Percentiles rank a stretch among this genome's conserved stretches.
Evolutionary conservation across 1,140 invertebrate genomes (phyloP).

Genomic region (Pseudomyrmex gracilis): DNA sequence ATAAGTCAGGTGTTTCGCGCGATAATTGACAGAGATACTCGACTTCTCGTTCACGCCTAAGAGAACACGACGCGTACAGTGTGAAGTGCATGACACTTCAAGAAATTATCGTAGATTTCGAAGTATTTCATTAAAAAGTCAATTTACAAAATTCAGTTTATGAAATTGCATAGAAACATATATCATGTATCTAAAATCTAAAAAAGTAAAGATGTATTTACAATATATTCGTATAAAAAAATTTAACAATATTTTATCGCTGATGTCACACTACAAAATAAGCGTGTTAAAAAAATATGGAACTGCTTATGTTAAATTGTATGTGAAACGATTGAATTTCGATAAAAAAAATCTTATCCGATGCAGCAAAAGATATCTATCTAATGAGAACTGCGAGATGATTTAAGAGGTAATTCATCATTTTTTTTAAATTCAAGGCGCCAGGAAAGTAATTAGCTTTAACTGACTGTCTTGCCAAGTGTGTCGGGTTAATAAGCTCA

Average conservation of each 20-base stretch:
- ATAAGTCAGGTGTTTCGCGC: slow-evolving; percentile 29
- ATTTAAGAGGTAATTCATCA: slow-evolving; percentile 22
- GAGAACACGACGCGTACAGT: slow-evolving; percentile 5
- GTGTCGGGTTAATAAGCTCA: slow-evolving; percentile 32
- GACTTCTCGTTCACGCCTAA: slow-evolving; percentile 17
- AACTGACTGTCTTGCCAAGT: slow-evolving; percentile 37
- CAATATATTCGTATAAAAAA: too few species aligned
- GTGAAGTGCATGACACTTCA: neutral
- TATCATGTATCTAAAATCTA: neutral
- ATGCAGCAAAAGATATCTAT: neutral
- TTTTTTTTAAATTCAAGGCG: neutral
- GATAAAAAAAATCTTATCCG: slow-evolving; percentile 3
- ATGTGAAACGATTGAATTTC: neutral
- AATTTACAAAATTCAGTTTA: neutral
- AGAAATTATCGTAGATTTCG: neutral
- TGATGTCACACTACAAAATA: neutral
- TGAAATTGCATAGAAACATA: neutral
- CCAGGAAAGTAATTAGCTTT: slow-evolving; percentile 10
- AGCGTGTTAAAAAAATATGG: neutral
- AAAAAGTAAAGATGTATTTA: neutral
- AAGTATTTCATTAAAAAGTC: neutral
- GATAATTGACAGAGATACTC: slow-evolving; percentile 33
- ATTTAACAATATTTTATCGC: neutral
- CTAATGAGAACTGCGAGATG: neutral
- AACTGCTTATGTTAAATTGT: neutral